phyloP scores from a whole-genome alignment of 1,140 invertebrate species.

The Camponotus pennsylvanicus region DNA sequence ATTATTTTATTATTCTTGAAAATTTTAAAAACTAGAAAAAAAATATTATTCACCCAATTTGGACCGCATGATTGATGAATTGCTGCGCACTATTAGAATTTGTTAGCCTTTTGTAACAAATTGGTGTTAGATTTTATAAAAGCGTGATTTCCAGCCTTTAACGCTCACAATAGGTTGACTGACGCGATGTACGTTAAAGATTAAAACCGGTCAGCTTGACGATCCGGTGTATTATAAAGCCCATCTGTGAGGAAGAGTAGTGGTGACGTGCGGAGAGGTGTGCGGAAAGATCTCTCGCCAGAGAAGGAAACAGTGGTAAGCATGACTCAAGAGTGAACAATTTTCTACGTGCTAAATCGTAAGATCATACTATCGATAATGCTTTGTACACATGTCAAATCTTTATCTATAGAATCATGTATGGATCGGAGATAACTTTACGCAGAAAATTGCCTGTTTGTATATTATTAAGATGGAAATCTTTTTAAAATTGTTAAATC shows the following conservation, averaged over 20 bases:
- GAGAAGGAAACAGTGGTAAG: constrained; percentile 32
- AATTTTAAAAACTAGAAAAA: background rate
- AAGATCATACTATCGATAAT: background rate
- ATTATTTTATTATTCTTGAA: background rate
- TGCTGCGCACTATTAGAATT: background rate
- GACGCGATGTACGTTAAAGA: background rate
- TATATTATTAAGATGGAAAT: background rate
- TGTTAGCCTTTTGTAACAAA: background rate
- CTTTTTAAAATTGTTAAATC: too few relatives aligned
- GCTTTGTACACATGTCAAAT: background rate
- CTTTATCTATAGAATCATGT: background rate
- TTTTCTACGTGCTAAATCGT: background rate
- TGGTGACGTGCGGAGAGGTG: constrained; percentile 26
- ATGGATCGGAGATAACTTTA: background rate
- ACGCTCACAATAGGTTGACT: background rate
- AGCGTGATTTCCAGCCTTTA: constrained; percentile 3
- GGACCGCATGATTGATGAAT: constrained; percentile 32
- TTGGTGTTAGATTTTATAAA: background rate
- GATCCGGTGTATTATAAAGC: constrained; percentile 43
- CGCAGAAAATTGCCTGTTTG: background rate
- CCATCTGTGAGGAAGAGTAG: constrained; percentile 46
- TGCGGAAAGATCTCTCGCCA: background rate
- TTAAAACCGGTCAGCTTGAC: constrained; percentile 63
- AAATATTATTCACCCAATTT: constrained; percentile 56
- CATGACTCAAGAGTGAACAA: constrained; percentile 42